Percentiles rank a stretch among this genome's conserved stretches.
Conservation (phyloP, 2,888 invertebrate species). For the Agrilus biguttatus region DNA sequence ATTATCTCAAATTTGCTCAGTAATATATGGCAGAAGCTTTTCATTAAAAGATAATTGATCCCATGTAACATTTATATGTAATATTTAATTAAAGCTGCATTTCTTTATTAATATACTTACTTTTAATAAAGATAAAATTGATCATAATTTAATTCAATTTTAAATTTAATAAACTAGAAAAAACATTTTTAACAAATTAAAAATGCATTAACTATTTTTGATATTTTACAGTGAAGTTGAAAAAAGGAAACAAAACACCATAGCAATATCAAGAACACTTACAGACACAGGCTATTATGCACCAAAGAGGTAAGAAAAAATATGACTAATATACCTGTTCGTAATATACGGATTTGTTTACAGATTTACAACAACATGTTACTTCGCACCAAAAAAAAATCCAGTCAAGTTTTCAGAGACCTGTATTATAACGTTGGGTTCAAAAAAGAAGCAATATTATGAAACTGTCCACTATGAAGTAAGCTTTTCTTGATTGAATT, state of each 20-base stretch:
- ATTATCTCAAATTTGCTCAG: no score
- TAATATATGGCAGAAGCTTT: no score
- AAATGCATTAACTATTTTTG: no score
- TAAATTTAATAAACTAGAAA: no score
- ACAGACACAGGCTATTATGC: slow-evolving; percentile 14
- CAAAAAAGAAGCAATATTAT: slow-evolving; percentile 16
- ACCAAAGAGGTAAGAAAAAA: slow-evolving; percentile 16
- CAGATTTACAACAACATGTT: slow-evolving; percentile 25
- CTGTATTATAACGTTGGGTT: slow-evolving; percentile 17
- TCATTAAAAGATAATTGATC: no score
- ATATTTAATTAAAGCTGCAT: no score
- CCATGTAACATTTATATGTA: no score
- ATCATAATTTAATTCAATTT: no score
- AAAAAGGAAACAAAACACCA: neutral
- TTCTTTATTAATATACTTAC: no score
- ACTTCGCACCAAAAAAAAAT: slow-evolving; percentile 20
- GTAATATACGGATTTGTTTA: slow-evolving; percentile 5
- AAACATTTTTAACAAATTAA: no score
- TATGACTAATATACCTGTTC: neutral
- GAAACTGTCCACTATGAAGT: slow-evolving; percentile 18
- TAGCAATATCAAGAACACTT: slow-evolving; percentile 12
- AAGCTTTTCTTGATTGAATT: slow-evolving; percentile 3
- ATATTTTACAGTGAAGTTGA: no score
- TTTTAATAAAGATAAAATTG: no score
- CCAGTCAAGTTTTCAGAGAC: slow-evolving; percentile 28